These are phyloP conservation scores for Heliopora coerulea DNA, from an alignment of 92 coral and sea anemone genomes.

Conservation along the genomic window DNA sequence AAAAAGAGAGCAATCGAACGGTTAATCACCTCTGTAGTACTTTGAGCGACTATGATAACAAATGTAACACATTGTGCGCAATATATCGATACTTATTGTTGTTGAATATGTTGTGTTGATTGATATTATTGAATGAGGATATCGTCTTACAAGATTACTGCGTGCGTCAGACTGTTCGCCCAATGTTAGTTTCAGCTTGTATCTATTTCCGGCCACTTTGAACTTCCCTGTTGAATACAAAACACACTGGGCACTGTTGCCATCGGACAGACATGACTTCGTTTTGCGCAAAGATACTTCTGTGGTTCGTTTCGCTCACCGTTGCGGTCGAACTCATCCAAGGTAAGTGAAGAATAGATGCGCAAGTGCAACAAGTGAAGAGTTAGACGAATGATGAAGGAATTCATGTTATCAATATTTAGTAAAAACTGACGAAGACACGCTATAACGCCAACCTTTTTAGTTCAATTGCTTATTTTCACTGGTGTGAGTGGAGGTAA, in stretches of 20 bases:
- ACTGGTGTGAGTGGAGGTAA: too few species aligned
- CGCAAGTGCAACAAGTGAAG: too few species aligned
- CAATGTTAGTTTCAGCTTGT: neutral
- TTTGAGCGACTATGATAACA: too few species aligned
- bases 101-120: neutral
- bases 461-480: too few species aligned
- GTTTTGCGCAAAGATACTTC: neutral
- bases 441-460: too few species aligned
- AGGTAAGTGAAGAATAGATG: neutral
- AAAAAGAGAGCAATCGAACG: too few species aligned
- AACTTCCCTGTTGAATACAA: conserved; percentile 7
- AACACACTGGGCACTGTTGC: neutral
- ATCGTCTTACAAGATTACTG: neutral
- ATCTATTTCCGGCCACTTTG: neutral
- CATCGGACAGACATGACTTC: neutral
- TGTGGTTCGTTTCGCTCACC: neutral
- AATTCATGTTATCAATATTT: too few species aligned
- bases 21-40: too few species aligned
- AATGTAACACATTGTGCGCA: too few species aligned
- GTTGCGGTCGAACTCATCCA: neutral
- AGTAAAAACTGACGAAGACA: too few species aligned
- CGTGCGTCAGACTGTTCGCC: conserved; percentile 13
- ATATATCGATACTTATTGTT: too few species aligned
- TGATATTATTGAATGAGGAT: neutral
- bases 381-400: too few species aligned